Percentiles rank a stretch among this genome's conserved stretches.
These are phyloP conservation scores for Trachurus trachurus DNA, from an alignment of 2,797 vertebrate species.

Conservation along the genomic window DNA sequence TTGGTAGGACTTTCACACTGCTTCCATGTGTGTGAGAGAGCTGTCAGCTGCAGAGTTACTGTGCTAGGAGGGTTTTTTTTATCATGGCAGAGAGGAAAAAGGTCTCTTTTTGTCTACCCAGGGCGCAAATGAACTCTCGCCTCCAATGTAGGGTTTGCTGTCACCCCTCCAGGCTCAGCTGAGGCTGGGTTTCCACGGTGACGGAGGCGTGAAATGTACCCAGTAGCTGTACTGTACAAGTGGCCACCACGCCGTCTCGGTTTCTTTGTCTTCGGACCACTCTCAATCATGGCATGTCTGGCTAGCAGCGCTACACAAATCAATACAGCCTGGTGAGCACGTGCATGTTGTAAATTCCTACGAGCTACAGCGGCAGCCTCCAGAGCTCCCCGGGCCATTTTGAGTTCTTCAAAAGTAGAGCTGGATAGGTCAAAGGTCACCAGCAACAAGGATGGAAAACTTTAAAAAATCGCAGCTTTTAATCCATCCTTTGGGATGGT, in stretches of 20 bases:
- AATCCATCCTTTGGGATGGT: neutral
- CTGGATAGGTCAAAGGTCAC: slow-evolving; percentile 55
- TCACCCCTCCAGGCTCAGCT: slow-evolving; percentile 65
- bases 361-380: slow-evolving; percentile 25
- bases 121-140: slow-evolving; percentile 53
- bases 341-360: slow-evolving; percentile 46
- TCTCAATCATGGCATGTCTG: slow-evolving; percentile 46
- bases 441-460: slow-evolving; percentile 26
- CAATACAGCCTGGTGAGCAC: slow-evolving; percentile 61
- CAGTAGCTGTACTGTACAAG: slow-evolving; percentile 54
- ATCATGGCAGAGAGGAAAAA: slow-evolving; percentile 43
- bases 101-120: slow-evolving; percentile 62
- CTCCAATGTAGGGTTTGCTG: slow-evolving; percentile 55
- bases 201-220: slow-evolving; percentile 67
- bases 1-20: slow-evolving; percentile 59
- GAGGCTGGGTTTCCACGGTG: slow-evolving; percentile 77
- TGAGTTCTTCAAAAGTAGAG: slow-evolving; percentile 36
- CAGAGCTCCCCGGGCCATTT: slow-evolving; percentile 50
- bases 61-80: slow-evolving; percentile 15
- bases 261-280: slow-evolving; percentile 70
- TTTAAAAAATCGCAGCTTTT: neutral
- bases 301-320: slow-evolving; percentile 54
- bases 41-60: slow-evolving; percentile 54
- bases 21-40: slow-evolving; percentile 47
- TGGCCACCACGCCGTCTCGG: slow-evolving; percentile 49